These are phyloP conservation scores for Dissostichus mawsoni DNA, from an alignment of 2,113 vertebrate genomes.

Conservation along the genomic window DNA sequence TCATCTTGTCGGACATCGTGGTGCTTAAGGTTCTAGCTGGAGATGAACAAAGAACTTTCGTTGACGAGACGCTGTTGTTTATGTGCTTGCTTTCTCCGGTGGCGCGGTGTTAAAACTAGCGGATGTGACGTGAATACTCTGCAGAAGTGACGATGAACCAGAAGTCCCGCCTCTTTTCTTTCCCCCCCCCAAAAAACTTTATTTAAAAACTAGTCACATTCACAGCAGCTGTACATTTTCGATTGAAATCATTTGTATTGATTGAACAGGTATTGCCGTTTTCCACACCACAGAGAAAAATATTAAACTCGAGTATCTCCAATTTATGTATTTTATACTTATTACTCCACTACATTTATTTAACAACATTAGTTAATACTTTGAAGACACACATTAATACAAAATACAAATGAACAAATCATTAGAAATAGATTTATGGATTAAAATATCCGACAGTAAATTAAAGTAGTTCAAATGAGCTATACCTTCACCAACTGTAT, in stretches of 20 bases:
- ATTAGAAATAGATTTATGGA: no score
- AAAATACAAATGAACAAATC: no score
- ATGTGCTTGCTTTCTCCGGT: constrained; percentile 7
- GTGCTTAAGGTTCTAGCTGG: fast-evolving
- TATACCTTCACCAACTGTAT: no score
- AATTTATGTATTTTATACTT: neutral
- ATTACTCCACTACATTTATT: neutral
- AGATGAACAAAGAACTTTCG: constrained; percentile 31
- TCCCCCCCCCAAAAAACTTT: neutral
- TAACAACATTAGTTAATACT: no score
- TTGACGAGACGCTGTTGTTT: constrained; percentile 2
- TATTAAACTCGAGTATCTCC: neutral
- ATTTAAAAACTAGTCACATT: neutral
- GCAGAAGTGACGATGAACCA: constrained; percentile 12
- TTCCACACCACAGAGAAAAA: neutral
- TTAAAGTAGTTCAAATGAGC: no score
- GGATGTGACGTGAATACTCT: constrained; percentile 20
- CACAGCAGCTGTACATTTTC: neutral
- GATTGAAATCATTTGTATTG: neutral
- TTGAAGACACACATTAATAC: no score
- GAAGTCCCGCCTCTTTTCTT: neutral
- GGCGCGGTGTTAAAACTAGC: constrained; percentile 51
- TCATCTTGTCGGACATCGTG: constrained; percentile 94
- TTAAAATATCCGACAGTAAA: no score
- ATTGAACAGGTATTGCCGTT: neutral